Percentiles rank a stretch among this genome's conserved stretches.
Evolutionary conservation across 1,140 invertebrate species (phyloP).

Genomic region (Agrypnia vestita): DNA sequence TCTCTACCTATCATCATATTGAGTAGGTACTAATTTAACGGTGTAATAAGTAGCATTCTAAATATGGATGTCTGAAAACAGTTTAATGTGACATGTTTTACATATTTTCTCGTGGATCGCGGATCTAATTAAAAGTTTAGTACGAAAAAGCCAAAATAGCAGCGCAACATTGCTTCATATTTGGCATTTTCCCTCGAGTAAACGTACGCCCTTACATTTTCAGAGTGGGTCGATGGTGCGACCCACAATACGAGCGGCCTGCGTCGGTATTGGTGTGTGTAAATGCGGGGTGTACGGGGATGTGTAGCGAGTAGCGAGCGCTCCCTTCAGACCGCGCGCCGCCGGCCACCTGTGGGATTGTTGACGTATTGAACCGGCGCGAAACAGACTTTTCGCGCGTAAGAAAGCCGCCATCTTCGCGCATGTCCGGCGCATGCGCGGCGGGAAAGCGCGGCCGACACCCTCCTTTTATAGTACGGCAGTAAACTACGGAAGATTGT

Average conservation of each 20-base stretch:
- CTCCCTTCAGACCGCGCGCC: conserved; percentile 54
- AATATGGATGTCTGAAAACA: no score
- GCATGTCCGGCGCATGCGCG: conserved; percentile 40
- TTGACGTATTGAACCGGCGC: conserved; percentile 46
- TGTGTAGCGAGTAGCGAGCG: not conserved
- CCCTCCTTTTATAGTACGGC: not conserved
- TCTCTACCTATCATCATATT: no score
- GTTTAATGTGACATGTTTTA: no score
- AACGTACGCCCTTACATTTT: conserved; percentile 11
- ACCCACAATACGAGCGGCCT: not conserved
- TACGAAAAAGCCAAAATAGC: not conserved
- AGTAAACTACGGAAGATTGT: not conserved
- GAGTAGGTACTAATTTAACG: no score
- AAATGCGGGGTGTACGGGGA: not conserved
- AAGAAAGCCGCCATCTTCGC: conserved; percentile 8
- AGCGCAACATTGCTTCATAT: not conserved
- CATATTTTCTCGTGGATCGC: not conserved
- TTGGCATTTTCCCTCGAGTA: not conserved
- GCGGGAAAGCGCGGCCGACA: not conserved
- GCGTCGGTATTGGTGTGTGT: conserved; percentile 15
- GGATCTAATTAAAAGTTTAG: no score
- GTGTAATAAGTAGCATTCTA: no score
- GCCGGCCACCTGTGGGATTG: conserved; percentile 57
- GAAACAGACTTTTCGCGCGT: not conserved
- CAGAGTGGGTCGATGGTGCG: conserved; percentile 45